phyloP scores from a whole-genome alignment of 1,140 invertebrate genomes.

The Drosophila melanica region DNA sequence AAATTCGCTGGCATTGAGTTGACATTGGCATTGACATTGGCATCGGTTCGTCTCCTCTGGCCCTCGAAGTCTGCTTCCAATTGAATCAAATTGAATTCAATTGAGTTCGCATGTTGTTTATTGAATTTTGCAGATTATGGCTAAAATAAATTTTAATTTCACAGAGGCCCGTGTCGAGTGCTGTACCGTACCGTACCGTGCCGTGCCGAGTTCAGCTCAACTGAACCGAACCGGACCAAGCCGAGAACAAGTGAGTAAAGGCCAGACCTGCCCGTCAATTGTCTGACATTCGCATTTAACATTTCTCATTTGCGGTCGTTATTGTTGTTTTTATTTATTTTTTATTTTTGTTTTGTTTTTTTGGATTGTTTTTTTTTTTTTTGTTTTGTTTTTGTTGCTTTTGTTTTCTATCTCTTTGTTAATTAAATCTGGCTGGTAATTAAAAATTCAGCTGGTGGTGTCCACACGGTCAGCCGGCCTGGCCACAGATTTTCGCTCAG shows the following conservation, averaged over 20 bases:
- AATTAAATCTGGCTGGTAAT: slow-evolving; percentile 45
- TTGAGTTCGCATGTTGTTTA: slow-evolving; percentile 75
- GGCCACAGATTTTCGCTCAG: neutral
- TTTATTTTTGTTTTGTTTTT: neutral
- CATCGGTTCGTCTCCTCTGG: slow-evolving; percentile 12
- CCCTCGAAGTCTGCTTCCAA: slow-evolving; percentile 42
- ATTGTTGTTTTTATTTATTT: neutral
- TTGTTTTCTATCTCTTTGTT: slow-evolving; percentile 8
- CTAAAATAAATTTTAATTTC: slow-evolving; percentile 79
- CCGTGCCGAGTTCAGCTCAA: neutral
- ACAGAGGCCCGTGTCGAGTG: slow-evolving; percentile 31
- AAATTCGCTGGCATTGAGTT: slow-evolving; percentile 23
- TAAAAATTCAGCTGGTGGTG: slow-evolving; percentile 35
- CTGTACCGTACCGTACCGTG: neutral
- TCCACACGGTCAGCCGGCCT: neutral
- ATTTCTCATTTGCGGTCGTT: slow-evolving; percentile 14
- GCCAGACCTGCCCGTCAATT: slow-evolving; percentile 12
- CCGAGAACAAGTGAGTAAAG: neutral
- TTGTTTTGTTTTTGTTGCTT: slow-evolving; percentile 8
- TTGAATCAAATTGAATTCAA: slow-evolving; percentile 78
- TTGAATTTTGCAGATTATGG: slow-evolving; percentile 77
- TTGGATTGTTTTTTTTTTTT: no score
- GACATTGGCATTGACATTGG: slow-evolving; percentile 14
- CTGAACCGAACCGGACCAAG: neutral
- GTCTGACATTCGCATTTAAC: slow-evolving; percentile 14